Evolutionary conservation across 2,888 invertebrate species (phyloP).

Genomic region (Bimastos eiseni): DNA sequence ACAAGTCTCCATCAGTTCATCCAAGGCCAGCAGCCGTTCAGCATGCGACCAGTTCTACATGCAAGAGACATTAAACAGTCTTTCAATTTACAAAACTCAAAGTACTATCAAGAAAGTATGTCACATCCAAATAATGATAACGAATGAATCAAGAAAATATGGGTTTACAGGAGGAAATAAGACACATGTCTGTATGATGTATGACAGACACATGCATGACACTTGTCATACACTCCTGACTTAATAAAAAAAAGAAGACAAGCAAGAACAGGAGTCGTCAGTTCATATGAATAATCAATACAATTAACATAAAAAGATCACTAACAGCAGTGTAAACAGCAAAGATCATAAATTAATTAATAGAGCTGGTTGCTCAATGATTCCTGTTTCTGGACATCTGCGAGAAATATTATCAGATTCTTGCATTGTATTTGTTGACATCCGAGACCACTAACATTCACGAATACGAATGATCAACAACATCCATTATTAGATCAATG

Average conservation of each 20-base stretch:
- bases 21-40: constrained; percentile 84
- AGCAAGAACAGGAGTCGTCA: neutral
- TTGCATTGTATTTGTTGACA: too few species aligned
- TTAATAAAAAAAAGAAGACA: neutral
- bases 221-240: neutral
- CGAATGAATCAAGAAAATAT: neutral
- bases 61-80: neutral
- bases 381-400: too few species aligned
- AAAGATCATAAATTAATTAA: too few species aligned
- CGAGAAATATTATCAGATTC: too few species aligned
- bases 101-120: neutral
- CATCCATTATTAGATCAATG: too few species aligned
- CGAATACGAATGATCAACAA: neutral
- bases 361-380: too few species aligned
- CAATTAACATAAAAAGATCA: neutral
- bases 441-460: neutral
- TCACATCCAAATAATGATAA: neutral
- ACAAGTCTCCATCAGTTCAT: constrained; percentile 84
- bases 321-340: neutral
- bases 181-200: too few species aligned
- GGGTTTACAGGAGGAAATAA: neutral
- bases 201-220: too few species aligned
- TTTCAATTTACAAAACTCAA: neutral
- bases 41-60: constrained; percentile 80
- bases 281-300: neutral